Base-by-base conservation (phyloP, 2,113 vertebrate species). In the Beaufortia kweichowensis region DNA sequence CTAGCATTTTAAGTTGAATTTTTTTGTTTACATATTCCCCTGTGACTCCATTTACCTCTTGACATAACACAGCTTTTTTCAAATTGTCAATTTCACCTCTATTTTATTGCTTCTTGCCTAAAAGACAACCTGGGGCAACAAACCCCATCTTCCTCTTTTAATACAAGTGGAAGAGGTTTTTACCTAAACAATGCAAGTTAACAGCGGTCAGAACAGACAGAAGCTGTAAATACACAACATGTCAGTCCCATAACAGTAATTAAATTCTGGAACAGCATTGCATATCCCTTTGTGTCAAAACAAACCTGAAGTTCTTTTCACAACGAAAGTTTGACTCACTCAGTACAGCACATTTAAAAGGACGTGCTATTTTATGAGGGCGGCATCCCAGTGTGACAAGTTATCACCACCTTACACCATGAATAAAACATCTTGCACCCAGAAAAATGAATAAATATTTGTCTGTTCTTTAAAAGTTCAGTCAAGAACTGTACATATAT, bases 391-490 rank as follows among this genome's bases (percentile, higher is more conserved):
- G 79, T 87, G 85, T 84, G 88, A 89, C 91, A 88, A 80, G 85
- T 75, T 78, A 88, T 88, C 87, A 87, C 83, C 85, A 79, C 84
- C 73, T 81, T 81, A 83, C 57, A 81, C 76, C 70, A 91, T 91
- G 90, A 92, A 92, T 92, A 92, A 90, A 89, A 88, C 90, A 90
- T 90, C 57, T n/a, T 11, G 56, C 79, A 83, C 56, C 60, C 75
- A 85, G 87, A 76, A 79, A 82, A 81, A 84, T 4, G 85, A 85
- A 84, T 85, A 89, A 88, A 89, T 86, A 90, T 82, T 87, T 89
- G 85, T 86, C 86, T 82, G 85, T 86, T 85, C 86, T 85, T 90
- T 85, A 80, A 76, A 78, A 84, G 86, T 86, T 83, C 77, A 88
- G 83, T 89, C 84, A 88, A 87, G 84, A 86, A 69, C 82, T 82